Evolutionary conservation across 2,113 vertebrate genomes (phyloP).

Genomic region (Cephalopholis sonnerati): DNA sequence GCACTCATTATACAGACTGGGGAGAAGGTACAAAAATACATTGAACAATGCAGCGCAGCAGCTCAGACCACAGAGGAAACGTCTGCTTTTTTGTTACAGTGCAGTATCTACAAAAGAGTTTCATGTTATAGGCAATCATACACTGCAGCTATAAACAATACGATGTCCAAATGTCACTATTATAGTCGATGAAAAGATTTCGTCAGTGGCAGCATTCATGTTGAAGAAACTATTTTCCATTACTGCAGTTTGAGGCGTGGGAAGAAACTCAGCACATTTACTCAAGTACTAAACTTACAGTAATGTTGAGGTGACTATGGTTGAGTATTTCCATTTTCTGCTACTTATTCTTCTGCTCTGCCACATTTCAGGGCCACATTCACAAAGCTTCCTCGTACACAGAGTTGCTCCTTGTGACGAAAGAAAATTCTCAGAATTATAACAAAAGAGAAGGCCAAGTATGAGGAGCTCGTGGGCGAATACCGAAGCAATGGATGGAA

Average conservation of each 20-base stretch:
- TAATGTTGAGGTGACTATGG: neutral
- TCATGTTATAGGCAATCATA: neutral
- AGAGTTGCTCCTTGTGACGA: too few species aligned
- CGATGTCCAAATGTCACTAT: neutral
- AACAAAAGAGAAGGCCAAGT: too few species aligned
- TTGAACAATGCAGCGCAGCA: neutral
- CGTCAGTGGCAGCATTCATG: neutral
- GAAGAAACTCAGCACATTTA: neutral
- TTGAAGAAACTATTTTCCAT: neutral
- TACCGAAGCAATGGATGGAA: too few species aligned
- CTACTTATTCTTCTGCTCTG: neutral
- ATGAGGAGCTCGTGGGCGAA: too few species aligned
- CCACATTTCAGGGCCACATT: too few species aligned
- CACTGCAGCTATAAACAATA: neutral
- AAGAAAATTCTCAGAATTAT: too few species aligned
- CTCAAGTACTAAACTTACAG: neutral
- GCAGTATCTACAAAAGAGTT: neutral
- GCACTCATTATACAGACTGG: neutral
- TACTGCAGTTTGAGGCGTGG: neutral
- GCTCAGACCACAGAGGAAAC: slow-evolving; percentile 37
- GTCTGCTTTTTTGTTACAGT: neutral
- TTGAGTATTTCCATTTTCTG: neutral
- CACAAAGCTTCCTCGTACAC: too few species aligned
- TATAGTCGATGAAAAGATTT: neutral
- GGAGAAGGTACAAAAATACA: neutral